Base-by-base conservation (phyloP, 1,140 invertebrate genomes). In the Macrostomum lignano region DNA sequence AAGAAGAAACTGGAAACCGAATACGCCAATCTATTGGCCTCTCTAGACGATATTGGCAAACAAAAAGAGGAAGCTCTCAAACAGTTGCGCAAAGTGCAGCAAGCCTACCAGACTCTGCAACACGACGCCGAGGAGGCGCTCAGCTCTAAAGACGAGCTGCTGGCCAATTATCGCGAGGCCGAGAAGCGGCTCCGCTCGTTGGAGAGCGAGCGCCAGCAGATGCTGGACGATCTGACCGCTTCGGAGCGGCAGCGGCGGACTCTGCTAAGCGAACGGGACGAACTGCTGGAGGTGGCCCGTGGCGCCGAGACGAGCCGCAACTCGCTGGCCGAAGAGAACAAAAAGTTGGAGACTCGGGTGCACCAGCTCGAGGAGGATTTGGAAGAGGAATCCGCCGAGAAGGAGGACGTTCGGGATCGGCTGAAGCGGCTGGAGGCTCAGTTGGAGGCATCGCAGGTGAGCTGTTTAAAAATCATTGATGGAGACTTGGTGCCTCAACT, bases 51-150 rank as follows among this genome's bases (percentile, higher is more conserved):
- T 15, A 15, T 17, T 3, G 26, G 19, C 7, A 28, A 28, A 17
- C 14, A 15, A 28, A 28, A 21, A 33, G 32, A 33, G 15, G 32
- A 33, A 3, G 14, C 26, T n/a, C 7, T 25, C 3, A 33, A 19
- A 15, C 32, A 33, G 11, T 9, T 33, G 11, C 24, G 26, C 14
- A 33, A 33, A 33, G 13, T 17, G 15, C 32, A 33, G 17, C 15
- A n/a, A 21, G 15, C 19, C 5, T 17, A 14, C 17, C 9, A 3
- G 10, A 14, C 14, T 33, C 4, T 31, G 11, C 32, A 33, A 21
- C 24, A 19, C 17, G 32, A 33, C 14, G 10, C 20, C 22, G 11
- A 33, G 17, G 32, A 33, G n/a, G 21, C 20, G 14, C 4, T 33
- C 3, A 7, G 3, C n/a, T 7, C 19, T 3, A 14, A 20, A 21